Evolutionary conservation across 2,113 vertebrate species (phyloP).

Genomic region (Galemys pyrenaicus): DNA sequence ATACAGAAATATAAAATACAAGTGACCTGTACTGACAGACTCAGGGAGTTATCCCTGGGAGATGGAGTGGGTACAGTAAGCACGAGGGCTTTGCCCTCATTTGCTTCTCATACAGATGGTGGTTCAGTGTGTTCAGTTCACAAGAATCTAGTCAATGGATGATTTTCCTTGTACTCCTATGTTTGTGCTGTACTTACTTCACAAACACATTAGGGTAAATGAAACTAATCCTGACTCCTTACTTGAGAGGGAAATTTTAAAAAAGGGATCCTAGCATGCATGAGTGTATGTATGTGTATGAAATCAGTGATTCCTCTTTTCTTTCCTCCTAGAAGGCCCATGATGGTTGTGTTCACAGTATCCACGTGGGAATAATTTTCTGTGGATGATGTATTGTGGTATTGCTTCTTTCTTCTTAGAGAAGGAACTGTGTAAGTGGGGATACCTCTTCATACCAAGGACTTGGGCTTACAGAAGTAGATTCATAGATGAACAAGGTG

Average conservation of each 20-base stretch:
- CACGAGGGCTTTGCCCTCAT: background rate
- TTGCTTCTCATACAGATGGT: background rate
- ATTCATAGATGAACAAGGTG: background rate
- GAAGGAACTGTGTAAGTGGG: background rate
- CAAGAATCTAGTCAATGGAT: background rate
- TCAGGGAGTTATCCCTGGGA: background rate
- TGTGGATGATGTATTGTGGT: background rate
- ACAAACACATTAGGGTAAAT: background rate
- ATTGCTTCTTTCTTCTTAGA: background rate
- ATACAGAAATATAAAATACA: background rate
- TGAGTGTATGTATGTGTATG: background rate
- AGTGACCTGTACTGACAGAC: background rate
- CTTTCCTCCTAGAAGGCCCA: background rate
- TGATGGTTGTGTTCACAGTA: background rate
- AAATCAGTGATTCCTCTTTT: background rate
- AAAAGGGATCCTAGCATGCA: background rate
- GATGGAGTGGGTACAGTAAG: background rate
- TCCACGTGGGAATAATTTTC: background rate
- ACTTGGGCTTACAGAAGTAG: background rate
- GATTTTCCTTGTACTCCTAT: background rate
- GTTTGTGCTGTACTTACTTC: background rate
- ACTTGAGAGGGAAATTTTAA: background rate
- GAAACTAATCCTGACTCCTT: background rate
- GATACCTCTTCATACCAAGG: background rate
- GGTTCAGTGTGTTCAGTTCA: background rate